These are phyloP conservation scores for Blastomussa wellsi DNA, from an alignment of 92 coral and sea anemone genomes.

Conservation along the genomic window DNA sequence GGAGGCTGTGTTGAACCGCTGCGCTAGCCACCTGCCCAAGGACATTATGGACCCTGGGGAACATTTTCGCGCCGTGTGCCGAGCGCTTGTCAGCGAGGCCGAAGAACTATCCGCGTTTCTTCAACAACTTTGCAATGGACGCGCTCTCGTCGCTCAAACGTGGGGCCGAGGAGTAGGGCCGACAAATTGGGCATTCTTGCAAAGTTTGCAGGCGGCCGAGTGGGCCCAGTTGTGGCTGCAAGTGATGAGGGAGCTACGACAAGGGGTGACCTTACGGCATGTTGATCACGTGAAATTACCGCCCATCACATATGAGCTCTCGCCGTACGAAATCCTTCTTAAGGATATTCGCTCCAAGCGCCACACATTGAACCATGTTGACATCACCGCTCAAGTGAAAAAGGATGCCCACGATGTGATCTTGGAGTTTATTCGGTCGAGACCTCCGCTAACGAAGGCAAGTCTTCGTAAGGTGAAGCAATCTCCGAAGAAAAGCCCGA, in stretches of 20 bases:
- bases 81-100: conserved; percentile 85
- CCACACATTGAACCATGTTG: conserved; percentile 64
- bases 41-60: conserved; percentile 62
- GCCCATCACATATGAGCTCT: conserved; percentile 71
- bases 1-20: conserved; percentile 70
- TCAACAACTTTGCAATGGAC: conserved; percentile 86
- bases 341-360: conserved; percentile 83
- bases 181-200: conserved; percentile 86
- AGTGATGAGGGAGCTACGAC: conserved; percentile 81
- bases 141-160: conserved; percentile 66
- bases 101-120: conserved; percentile 75
- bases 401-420: conserved; percentile 91
- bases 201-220: conserved; percentile 83
- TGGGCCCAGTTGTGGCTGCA: conserved; percentile 95
- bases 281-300: conserved; percentile 75
- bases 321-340: conserved; percentile 84
- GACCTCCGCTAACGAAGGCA: conserved; percentile 84
- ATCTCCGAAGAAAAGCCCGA: conserved; percentile 58
- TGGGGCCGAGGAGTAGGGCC: conserved; percentile 83
- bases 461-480: conserved; percentile 76
- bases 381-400: conserved; percentile 56
- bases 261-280: conserved; percentile 82
- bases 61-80: conserved; percentile 84
- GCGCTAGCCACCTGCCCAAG: conserved; percentile 74
- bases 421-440: conserved; percentile 83